Percentiles rank a stretch among this genome's conserved stretches.
phyloP scores from a whole-genome alignment of 2,113 vertebrate species.

The Callaeas wilsoni region DNA sequence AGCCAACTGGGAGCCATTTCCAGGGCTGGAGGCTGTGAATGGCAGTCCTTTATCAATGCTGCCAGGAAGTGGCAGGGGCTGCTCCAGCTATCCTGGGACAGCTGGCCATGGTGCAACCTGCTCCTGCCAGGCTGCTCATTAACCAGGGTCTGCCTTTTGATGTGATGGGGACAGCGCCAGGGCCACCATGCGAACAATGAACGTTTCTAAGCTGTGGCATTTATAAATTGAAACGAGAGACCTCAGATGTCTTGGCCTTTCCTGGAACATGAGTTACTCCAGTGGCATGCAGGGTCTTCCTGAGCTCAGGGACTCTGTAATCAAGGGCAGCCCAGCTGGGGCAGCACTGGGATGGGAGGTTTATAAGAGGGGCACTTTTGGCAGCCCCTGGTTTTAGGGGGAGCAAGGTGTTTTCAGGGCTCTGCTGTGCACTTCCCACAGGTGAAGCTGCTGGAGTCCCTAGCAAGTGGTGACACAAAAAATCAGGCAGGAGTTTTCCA shows the following conservation, averaged over 20 bases:
- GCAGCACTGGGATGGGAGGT: not conserved
- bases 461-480: not conserved
- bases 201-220: fast-evolving
- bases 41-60: not conserved
- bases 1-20: not conserved
- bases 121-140: not conserved
- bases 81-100: fast-evolving
- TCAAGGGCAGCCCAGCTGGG: not conserved
- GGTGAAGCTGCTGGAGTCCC: not conserved
- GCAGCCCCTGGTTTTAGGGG: not conserved
- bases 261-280: not conserved
- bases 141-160: not conserved
- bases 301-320: not conserved
- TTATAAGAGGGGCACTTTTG: not conserved
- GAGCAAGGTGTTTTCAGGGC: not conserved
- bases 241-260: not conserved
- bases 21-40: not conserved
- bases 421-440: not conserved
- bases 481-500: not conserved
- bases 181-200: fast-evolving
- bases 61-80: not conserved
- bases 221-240: not conserved
- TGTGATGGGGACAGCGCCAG: not conserved
- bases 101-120: not conserved
- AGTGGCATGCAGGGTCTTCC: fast-evolving